A percentile compares a stretch with the other conserved stretches of the same genome.
Conservation (phyloP, 2,888 invertebrate genomes). For the Eristalis tenax region DNA sequence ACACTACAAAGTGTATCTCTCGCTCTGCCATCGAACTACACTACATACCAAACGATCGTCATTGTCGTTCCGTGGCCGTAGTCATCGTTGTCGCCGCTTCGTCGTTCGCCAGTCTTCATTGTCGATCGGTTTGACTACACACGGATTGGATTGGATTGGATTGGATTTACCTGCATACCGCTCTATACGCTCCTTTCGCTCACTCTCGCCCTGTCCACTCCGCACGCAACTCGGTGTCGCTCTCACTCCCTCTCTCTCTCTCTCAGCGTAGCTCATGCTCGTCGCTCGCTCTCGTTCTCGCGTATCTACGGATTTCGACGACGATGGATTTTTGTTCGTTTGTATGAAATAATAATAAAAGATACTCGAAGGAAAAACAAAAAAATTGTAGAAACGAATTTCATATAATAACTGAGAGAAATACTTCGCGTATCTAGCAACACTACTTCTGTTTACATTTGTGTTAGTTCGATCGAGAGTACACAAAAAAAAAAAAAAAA, state of each 20-base stretch:
- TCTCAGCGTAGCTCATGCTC: background rate
- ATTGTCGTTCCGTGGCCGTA: background rate
- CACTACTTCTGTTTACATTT: constrained; percentile 64
- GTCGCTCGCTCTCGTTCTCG: background rate
- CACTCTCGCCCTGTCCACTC: background rate
- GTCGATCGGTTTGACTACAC: background rate
- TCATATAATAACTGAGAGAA: constrained; percentile 56
- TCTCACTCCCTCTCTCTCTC: constrained; percentile 2
- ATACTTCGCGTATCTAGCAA: constrained; percentile 66
- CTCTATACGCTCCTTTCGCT: constrained; percentile 8
- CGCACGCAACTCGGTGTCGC: background rate
- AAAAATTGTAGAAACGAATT: constrained; percentile 32
- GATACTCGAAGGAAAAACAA: constrained; percentile 50
- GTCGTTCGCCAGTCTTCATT: background rate
- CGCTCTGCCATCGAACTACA: background rate
- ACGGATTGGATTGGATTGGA: constrained; percentile 41
- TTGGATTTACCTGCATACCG: constrained; percentile 63
- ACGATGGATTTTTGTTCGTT: constrained; percentile 32
- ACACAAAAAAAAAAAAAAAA: constrained; percentile 43
- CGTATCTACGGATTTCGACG: constrained; percentile 52
- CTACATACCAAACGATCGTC: constrained; percentile 49
- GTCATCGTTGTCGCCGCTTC: background rate
- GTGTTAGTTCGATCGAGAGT: constrained; percentile 62
- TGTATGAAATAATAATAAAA: constrained; percentile 64
- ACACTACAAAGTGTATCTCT: constrained; percentile 41